Percentiles rank a stretch among this genome's conserved stretches.
phyloP scores from a whole-genome alignment of 2,888 invertebrate genomes.

The Leuctra nigra region DNA sequence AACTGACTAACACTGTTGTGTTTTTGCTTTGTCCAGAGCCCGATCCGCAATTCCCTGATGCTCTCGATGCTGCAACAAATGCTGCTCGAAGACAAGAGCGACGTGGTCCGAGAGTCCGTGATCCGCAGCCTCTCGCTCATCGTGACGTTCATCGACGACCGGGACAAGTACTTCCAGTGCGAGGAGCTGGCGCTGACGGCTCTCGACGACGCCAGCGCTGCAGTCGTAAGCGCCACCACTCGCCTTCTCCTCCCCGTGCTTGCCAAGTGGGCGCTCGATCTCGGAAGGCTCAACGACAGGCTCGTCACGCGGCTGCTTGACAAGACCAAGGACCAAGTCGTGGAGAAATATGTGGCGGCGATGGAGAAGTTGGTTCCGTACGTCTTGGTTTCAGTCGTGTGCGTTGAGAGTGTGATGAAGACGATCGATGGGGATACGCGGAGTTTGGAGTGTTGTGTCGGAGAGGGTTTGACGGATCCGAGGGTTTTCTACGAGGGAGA shows the following conservation, averaged over 20 bases:
- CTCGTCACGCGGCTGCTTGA: slow-evolving; percentile 40
- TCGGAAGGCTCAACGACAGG: slow-evolving; percentile 49
- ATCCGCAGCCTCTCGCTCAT: slow-evolving; percentile 55
- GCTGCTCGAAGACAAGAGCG: slow-evolving; percentile 57
- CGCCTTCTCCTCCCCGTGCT: slow-evolving; percentile 54
- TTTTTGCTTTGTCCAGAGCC: slow-evolving; percentile 39
- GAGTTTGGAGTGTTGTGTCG: slow-evolving; percentile 37
- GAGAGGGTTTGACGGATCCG: slow-evolving; percentile 48
- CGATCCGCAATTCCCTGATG: slow-evolving; percentile 58
- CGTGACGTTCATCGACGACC: slow-evolving; percentile 55
- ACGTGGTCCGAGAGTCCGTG: slow-evolving; percentile 53
- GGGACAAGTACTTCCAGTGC: slow-evolving; percentile 52
- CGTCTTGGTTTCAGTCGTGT: slow-evolving; percentile 39
- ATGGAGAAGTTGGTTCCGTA: slow-evolving; percentile 41
- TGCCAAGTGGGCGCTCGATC: slow-evolving; percentile 54
- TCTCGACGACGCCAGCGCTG: slow-evolving; percentile 49
- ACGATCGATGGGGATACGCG: slow-evolving; percentile 33
- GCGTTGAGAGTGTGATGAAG: slow-evolving; percentile 35
- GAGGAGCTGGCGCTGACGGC: slow-evolving; percentile 52
- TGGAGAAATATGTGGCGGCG: slow-evolving; percentile 30
- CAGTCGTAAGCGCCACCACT: slow-evolving; percentile 47
- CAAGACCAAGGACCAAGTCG: slow-evolving; percentile 29
- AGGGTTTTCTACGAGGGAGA: slow-evolving; percentile 55
- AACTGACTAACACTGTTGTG: background rate
- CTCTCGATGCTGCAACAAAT: slow-evolving; percentile 67